phyloP scores from a whole-genome alignment of 2,797 vertebrate species.

The Discoglossus pictus region DNA sequence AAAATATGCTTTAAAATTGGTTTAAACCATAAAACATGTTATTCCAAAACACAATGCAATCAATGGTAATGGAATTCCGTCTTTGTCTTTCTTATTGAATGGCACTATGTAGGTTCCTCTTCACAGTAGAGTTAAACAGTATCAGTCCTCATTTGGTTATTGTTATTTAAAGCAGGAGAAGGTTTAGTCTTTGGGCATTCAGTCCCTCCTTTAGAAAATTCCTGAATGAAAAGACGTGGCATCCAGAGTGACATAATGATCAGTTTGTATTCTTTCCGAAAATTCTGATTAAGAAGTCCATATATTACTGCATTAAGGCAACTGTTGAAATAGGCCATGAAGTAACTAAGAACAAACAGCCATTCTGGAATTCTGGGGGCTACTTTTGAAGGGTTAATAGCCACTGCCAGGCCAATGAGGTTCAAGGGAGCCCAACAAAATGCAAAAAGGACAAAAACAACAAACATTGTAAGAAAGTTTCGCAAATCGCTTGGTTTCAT shows the following conservation, averaged over 20 bases:
- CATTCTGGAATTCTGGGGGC: conserved; percentile 79
- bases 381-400: conserved; percentile 72
- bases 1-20: too few species aligned
- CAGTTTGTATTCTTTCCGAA: conserved; percentile 81
- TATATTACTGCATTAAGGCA: conserved; percentile 89
- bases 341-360: conserved; percentile 84
- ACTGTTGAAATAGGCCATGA: conserved; percentile 90
- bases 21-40: too few species aligned
- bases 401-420: conserved; percentile 80
- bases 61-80: too few species aligned
- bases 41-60: too few species aligned
- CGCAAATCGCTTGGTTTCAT: conserved; percentile 74
- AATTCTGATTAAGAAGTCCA: conserved; percentile 87
- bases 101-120: not conserved
- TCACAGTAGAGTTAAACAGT: conserved; percentile 62
- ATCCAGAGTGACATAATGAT: conserved; percentile 79
- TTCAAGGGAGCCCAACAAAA: conserved; percentile 87
- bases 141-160: conserved; percentile 75
- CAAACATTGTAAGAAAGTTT: conserved; percentile 88
- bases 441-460: conserved; percentile 85
- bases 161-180: conserved; percentile 80
- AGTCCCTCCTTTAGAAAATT: conserved; percentile 75
- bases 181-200: conserved; percentile 78
- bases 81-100: too few species aligned
- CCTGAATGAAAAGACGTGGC: conserved; percentile 76